Evolutionary conservation across 2,797 vertebrate genomes (phyloP).

Genomic region (Melanotaenia trifasciata): DNA sequence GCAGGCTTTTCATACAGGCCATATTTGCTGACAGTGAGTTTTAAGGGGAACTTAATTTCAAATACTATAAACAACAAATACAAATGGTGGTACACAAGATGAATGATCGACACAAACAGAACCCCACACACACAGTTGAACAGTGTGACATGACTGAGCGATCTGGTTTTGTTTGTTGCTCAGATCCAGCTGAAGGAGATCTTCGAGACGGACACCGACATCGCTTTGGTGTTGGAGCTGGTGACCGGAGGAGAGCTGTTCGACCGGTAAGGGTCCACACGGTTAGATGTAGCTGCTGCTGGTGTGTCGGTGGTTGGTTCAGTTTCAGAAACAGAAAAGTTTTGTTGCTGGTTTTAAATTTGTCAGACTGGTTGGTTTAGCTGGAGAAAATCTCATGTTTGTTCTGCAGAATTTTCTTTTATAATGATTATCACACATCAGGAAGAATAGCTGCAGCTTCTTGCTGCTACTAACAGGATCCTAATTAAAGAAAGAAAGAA

Average conservation of each 20-base stretch:
- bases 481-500: no score
- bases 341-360: no score
- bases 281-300: not conserved
- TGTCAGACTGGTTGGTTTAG: no score
- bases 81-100: no score
- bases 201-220: slow-evolving; percentile 89
- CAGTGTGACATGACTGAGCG: no score
- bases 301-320: not conserved
- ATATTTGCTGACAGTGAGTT: not conserved
- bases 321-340: not conserved
- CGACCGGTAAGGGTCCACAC: slow-evolving; percentile 85
- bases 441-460: no score
- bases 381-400: not conserved
- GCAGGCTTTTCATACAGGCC: no score
- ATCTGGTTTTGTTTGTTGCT: not conserved
- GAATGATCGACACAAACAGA: no score
- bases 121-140: no score
- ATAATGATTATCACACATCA: not conserved
- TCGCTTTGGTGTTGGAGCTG: slow-evolving; percentile 88
- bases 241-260: slow-evolving; percentile 93
- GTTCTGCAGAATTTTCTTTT: not conserved
- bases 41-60: not conserved
- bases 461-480: no score
- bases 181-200: slow-evolving; percentile 94
- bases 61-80: no score